Percentiles rank a stretch among this genome's conserved stretches.
phyloP scores from a whole-genome alignment of 1,140 invertebrate species.

The Argopecten irradians region DNA sequence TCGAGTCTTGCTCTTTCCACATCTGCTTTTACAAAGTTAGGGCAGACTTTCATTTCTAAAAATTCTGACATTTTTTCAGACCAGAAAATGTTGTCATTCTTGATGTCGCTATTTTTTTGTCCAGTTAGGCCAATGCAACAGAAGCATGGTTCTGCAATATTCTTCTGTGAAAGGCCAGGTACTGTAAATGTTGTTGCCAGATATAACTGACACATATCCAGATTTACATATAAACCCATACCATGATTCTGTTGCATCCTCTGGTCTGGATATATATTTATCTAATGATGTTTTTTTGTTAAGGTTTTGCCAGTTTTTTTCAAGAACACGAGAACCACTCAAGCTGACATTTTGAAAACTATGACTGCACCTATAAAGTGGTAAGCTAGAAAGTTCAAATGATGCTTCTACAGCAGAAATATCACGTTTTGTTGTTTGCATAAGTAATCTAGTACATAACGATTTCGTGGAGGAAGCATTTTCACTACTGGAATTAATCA shows the following conservation, averaged over 20 bases:
- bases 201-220: slow-evolving; percentile 35
- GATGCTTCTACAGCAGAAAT: slow-evolving; percentile 21
- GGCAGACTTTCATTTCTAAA: neutral
- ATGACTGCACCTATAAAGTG: slow-evolving; percentile 24
- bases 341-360: neutral
- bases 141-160: slow-evolving; percentile 26
- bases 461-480: neutral
- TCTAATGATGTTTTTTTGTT: slow-evolving; percentile 16
- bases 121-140: slow-evolving; percentile 33
- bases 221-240: slow-evolving; percentile 36
- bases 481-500: slow-evolving; percentile 1
- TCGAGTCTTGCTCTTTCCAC: slow-evolving; percentile 26
- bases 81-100: neutral
- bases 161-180: slow-evolving; percentile 20
- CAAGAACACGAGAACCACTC: neutral
- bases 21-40: slow-evolving; percentile 38
- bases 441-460: slow-evolving; percentile 20
- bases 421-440: neutral
- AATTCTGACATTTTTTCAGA: neutral
- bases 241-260: slow-evolving; percentile 19
- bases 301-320: neutral
- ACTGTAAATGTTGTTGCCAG: neutral
- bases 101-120: slow-evolving; percentile 27
- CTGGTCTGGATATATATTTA: neutral
- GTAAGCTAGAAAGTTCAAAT: neutral